Evolutionary conservation across 2,888 invertebrate genomes (phyloP).

Genomic region (Eupithecia exiguata): DNA sequence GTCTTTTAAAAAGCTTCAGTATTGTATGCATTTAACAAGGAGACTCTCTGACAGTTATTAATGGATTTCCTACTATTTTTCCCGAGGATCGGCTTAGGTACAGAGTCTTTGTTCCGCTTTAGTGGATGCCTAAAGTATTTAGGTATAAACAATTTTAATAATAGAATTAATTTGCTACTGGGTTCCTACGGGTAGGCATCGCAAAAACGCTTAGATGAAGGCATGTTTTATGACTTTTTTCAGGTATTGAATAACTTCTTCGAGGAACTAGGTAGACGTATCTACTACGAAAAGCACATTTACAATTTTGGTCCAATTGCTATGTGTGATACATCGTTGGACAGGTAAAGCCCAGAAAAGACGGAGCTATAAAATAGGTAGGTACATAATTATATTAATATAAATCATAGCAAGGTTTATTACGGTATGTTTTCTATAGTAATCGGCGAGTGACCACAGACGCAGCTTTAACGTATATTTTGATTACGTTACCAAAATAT

Average conservation of each 20-base stretch:
- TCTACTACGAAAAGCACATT: too few relatives aligned
- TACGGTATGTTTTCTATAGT: too few relatives aligned
- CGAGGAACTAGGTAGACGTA: too few relatives aligned
- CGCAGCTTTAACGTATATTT: too few relatives aligned
- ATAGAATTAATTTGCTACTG: conserved; percentile 10
- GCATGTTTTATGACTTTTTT: background rate
- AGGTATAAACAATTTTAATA: conserved; percentile 35
- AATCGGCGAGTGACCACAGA: too few relatives aligned
- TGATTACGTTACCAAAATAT: too few relatives aligned
- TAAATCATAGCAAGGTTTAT: too few relatives aligned
- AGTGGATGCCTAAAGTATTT: conserved; percentile 44
- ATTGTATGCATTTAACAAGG: conserved; percentile 84
- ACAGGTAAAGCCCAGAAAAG: too few relatives aligned
- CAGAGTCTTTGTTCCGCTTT: conserved; percentile 72
- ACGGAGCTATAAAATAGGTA: too few relatives aligned
- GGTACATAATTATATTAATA: too few relatives aligned
- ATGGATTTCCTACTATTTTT: conserved; percentile 82
- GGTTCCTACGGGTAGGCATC: background rate
- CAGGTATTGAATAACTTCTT: too few relatives aligned
- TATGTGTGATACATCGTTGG: background rate
- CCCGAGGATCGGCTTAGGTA: conserved; percentile 80
- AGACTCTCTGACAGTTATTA: conserved; percentile 80
- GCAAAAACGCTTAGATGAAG: background rate
- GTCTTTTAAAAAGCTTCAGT: conserved; percentile 83
- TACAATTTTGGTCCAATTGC: background rate